phyloP scores from a whole-genome alignment of 2,888 invertebrate genomes.

The Bruchidius siliquastri region DNA sequence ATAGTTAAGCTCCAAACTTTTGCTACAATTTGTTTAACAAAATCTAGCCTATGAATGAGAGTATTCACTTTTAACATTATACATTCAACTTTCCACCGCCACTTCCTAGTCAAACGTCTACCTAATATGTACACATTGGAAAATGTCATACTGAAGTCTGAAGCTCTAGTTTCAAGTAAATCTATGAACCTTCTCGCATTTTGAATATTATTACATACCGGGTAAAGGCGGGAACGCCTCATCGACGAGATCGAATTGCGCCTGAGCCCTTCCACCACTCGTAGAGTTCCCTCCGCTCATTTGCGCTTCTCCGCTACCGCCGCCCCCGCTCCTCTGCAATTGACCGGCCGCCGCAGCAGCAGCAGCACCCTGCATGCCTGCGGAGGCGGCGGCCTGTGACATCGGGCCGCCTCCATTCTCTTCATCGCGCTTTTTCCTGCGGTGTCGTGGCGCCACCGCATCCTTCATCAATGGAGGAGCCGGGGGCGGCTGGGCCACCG shows the following conservation, averaged over 20 bases:
- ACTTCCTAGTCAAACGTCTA: too few species aligned
- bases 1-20: too few species aligned
- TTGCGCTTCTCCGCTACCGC: not conserved
- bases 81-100: too few species aligned
- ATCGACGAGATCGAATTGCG: constrained; percentile 68
- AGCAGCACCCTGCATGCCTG: constrained; percentile 44
- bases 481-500: constrained; percentile 43
- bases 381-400: constrained; percentile 19
- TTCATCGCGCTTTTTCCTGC: constrained; percentile 41
- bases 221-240: constrained; percentile 78
- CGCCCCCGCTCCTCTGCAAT: not conserved
- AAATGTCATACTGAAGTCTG: too few species aligned
- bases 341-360: constrained; percentile 10
- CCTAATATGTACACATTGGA: too few species aligned
- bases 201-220: constrained; percentile 44
- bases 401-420: constrained; percentile 10
- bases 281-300: not conserved
- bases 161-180: too few species aligned
- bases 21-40: too few species aligned
- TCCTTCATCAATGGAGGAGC: constrained; percentile 39
- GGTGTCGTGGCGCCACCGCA: constrained; percentile 44
- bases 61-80: too few species aligned
- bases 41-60: too few species aligned
- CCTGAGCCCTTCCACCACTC: constrained; percentile 21
- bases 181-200: too few species aligned